Evolutionary conservation across 2,113 vertebrate species (phyloP).

Genomic region (Zeus faber): DNA sequence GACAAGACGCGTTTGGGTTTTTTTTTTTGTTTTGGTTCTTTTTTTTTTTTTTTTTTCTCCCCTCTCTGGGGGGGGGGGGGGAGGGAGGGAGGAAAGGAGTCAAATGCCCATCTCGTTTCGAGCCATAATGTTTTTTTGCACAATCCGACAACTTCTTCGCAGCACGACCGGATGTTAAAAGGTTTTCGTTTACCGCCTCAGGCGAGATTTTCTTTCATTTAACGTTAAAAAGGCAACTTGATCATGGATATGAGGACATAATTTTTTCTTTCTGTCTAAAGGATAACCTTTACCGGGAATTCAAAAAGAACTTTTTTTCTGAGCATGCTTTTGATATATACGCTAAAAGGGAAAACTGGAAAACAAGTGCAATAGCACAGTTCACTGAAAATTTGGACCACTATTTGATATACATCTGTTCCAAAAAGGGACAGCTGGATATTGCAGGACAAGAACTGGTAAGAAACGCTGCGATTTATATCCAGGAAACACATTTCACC

Average conservation of each 20-base stretch:
- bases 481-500: neutral
- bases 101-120: conserved; percentile 9
- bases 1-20: conserved; percentile 44
- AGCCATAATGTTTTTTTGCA: conserved; percentile 15
- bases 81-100: conserved; percentile 7
- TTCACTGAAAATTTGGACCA: conserved; percentile 37
- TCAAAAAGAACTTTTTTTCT: conserved; percentile 14
- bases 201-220: conserved; percentile 1
- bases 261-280: conserved; percentile 15
- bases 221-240: neutral
- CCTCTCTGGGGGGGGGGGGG: too few species aligned
- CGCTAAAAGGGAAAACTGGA: conserved; percentile 15
- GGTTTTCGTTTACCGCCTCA: conserved; percentile 8
- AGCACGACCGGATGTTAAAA: conserved; percentile 23
- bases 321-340: conserved; percentile 41
- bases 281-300: conserved; percentile 15
- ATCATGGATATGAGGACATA: conserved; percentile 24
- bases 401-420: conserved; percentile 18
- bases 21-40: too few species aligned
- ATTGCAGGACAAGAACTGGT: conserved; percentile 51
- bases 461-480: conserved; percentile 24
- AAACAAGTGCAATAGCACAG: conserved; percentile 15
- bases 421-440: conserved; percentile 25
- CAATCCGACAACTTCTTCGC: neutral
- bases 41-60: too few species aligned